Conservation (phyloP, 2,888 invertebrate genomes). For the Prenolepis imparis region DNA sequence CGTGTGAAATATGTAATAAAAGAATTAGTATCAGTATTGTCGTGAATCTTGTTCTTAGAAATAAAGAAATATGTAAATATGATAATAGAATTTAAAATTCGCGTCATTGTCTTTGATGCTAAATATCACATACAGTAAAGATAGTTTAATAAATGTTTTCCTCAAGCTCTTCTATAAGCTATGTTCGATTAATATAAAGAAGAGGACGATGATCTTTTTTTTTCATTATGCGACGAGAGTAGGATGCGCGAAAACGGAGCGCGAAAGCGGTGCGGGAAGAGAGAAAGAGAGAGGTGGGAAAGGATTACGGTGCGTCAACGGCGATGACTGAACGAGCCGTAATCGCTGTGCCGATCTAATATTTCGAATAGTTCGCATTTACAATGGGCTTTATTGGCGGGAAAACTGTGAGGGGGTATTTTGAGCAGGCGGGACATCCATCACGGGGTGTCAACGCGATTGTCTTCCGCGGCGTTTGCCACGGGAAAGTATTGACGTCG, state of each 20-base stretch:
- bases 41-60: neutral
- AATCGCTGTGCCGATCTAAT: constrained; percentile 84
- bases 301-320: constrained; percentile 85
- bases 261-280: neutral
- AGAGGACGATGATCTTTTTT: constrained; percentile 6
- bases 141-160: neutral
- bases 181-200: neutral
- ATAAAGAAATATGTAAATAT: neutral
- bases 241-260: constrained; percentile 5
- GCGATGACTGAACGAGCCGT: constrained; percentile 85
- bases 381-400: constrained; percentile 85
- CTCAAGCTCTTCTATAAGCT: constrained; percentile 32
- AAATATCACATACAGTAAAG: neutral
- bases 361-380: constrained; percentile 86
- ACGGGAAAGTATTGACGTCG: constrained; percentile 81
- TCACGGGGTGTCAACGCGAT: constrained; percentile 86
- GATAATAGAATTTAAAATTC: neutral
- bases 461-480: constrained; percentile 83
- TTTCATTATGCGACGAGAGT: neutral
- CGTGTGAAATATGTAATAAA: constrained; percentile 21
- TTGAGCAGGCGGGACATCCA: constrained; percentile 84
- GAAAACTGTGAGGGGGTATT: constrained; percentile 82
- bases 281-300: constrained; percentile 76
- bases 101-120: neutral
- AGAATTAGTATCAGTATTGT: neutral